Evolutionary conservation across 2,113 vertebrate genomes (phyloP).

Genomic region (Athene cunicularia): DNA sequence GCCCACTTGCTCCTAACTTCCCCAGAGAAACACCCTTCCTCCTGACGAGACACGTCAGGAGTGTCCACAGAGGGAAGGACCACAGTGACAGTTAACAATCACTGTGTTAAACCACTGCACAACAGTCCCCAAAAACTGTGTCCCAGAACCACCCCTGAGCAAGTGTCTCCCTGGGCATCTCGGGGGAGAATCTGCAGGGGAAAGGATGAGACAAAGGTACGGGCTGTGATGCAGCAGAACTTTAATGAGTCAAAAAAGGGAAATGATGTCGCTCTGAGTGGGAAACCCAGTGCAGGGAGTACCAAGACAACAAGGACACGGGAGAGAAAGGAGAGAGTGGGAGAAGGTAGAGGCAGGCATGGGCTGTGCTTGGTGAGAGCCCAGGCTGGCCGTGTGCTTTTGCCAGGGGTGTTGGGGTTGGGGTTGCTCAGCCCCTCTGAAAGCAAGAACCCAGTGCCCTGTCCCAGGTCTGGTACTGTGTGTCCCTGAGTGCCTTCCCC

Average conservation of each 20-base stretch:
- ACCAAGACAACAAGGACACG: rapidly evolving
- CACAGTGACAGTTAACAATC: background rate
- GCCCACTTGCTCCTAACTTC: background rate
- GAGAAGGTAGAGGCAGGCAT: background rate
- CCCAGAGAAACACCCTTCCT: background rate
- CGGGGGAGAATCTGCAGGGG: background rate
- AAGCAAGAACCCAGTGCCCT: rapidly evolving
- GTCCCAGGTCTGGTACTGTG: rapidly evolving
- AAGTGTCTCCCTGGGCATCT: background rate
- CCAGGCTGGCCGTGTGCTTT: background rate
- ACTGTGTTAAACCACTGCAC: background rate
- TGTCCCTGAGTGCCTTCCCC: too few relatives aligned
- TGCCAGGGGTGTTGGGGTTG: background rate
- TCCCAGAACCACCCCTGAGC: background rate
- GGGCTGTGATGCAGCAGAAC: background rate
- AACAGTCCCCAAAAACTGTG: background rate
- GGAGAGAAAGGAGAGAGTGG: background rate
- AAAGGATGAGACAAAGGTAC: background rate
- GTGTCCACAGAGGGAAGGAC: background rate
- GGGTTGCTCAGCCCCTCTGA: background rate
- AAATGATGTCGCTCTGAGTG: rapidly evolving
- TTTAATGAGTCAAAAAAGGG: background rate
- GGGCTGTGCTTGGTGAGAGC: background rate
- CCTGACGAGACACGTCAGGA: background rate
- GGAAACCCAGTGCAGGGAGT: background rate